Base-by-base conservation (phyloP, 2,113 vertebrate genomes). In the Nerophis ophidion region DNA sequence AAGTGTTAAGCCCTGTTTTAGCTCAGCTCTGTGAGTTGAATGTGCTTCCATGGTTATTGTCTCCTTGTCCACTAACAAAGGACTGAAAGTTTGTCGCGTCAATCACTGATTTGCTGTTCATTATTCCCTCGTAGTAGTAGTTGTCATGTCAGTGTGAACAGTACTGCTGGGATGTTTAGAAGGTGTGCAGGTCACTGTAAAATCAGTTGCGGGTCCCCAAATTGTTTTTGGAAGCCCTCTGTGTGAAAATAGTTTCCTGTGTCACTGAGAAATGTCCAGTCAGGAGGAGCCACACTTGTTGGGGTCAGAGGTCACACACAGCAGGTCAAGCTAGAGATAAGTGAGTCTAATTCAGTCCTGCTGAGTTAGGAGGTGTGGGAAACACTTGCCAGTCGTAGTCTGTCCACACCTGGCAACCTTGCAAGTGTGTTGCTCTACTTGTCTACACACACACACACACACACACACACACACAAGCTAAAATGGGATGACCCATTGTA, bases 331-430 rank as follows among this genome's bases (percentile, higher is more conserved):
- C 26, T 80, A 58, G 68, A 80, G 84, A 89, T 84, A 87, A 79
- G 51, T 53, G 40, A 49, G 42, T 71, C 86, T 88, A 85, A 88
- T 84, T 89, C 42, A 60, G 86, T 80, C 72, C n/a, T 60, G 71
- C 78, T 26, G 26, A 17, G n/a, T 65, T 73, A 71, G 71, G 68
- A 71, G 72, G 83, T 88, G 84, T 80, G 82, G 76, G 85, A 85
- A 88, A 88, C 83, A 89, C 83, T 87, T 88, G 84, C 71, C 80
- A 84, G 87, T 85, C 84, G 74, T 75, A 70, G 84, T 80, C 70
- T 82, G 80, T 84, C 82, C 74, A 71, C 74, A 86, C 71, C 77
- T 82, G 77, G 72, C 79, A 70, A 59, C 33, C 42, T 57, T 62
- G 36, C n/a, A 35, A 47, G 35, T 16, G 50, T 46, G 64, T 53